Evolutionary conservation across 2,113 vertebrate species (phyloP).

Genomic region (Nibea albiflora): DNA sequence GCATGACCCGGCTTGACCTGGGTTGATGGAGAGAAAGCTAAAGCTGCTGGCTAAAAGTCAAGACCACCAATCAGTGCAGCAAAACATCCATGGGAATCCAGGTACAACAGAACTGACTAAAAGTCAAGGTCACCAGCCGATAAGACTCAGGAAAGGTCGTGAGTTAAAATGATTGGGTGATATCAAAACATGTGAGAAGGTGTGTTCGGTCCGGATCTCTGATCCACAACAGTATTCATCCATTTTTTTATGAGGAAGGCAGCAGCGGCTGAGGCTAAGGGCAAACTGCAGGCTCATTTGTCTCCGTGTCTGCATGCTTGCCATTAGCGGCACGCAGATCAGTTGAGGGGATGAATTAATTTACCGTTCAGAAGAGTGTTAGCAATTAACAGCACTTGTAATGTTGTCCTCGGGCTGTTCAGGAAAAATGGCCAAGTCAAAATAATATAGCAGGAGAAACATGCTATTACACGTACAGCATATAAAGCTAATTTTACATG

Average conservation of each 20-base stretch:
- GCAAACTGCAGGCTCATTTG: constrained; percentile 31
- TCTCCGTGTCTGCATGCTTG: constrained; percentile 21
- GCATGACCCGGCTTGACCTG: no score
- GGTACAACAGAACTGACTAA: no score
- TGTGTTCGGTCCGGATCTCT: no score
- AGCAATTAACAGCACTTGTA: constrained; percentile 52
- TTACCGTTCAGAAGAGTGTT: constrained; percentile 50
- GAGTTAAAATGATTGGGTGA: no score
- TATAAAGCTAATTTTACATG: constrained; percentile 11
- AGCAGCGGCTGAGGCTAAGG: constrained; percentile 22
- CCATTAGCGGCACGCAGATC: constrained; percentile 38
- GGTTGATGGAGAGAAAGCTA: no score
- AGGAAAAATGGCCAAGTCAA: constrained; percentile 25
- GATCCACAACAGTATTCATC: constrained; percentile 29
- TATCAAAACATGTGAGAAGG: no score
- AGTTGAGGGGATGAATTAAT: constrained; percentile 50
- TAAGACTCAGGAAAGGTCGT: no score
- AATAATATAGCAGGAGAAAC: constrained; percentile 27
- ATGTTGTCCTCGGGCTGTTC: constrained; percentile 37
- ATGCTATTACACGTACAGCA: constrained; percentile 5
- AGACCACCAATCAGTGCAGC: no score
- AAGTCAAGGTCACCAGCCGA: no score
- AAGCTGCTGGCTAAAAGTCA: no score
- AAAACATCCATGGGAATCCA: no score
- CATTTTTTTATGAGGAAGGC: constrained; percentile 44